Evolutionary conservation across 2,888 invertebrate genomes (phyloP).

Genomic region (Julus scandinavius): DNA sequence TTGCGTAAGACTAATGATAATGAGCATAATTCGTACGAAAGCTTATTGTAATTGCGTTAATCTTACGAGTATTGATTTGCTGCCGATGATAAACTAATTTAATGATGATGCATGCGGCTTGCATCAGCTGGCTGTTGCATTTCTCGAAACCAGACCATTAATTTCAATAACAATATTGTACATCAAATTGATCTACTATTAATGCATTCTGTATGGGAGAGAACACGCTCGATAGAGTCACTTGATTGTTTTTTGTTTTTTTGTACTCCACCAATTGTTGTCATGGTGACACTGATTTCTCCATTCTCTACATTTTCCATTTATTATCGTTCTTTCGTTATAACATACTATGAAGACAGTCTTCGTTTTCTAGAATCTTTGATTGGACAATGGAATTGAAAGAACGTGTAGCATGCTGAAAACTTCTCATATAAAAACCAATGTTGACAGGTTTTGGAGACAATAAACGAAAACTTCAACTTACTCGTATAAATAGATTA

Average conservation of each 20-base stretch:
- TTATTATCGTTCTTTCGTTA: conserved; percentile 28
- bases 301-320: conserved; percentile 34
- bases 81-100: conserved; percentile 30
- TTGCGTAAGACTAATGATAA: conserved; percentile 18
- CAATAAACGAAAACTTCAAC: not conserved
- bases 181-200: conserved; percentile 30
- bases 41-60: conserved; percentile 32
- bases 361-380: not conserved
- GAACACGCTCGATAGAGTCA: conserved; percentile 35
- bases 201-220: conserved; percentile 35
- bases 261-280: conserved; percentile 33
- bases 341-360: not conserved
- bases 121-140: conserved; percentile 44
- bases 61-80: conserved; percentile 24
- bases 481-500: not conserved
- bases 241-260: conserved; percentile 46
- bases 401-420: not conserved
- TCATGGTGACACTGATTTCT: conserved; percentile 46
- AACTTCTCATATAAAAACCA: not conserved
- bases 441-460: not conserved
- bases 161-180: conserved; percentile 43
- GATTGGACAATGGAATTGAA: conserved; percentile 24
- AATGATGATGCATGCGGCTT: conserved; percentile 11
- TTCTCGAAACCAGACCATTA: conserved; percentile 41
- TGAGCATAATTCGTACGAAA: not conserved